These are phyloP conservation scores for Eulemur albifrons DNA, from an alignment of 2,797 vertebrate species.

Conservation along the genomic window DNA sequence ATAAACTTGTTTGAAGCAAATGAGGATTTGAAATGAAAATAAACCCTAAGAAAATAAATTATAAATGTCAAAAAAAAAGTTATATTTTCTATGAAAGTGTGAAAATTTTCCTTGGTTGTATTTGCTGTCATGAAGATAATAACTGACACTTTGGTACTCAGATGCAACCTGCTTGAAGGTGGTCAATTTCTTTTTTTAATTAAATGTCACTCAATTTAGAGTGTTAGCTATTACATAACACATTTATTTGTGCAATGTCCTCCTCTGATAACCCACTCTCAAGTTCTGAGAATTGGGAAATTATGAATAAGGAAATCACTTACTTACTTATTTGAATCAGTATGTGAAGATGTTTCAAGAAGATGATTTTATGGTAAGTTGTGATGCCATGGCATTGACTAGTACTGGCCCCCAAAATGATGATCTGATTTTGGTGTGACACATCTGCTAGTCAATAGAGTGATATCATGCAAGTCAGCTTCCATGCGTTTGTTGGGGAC, in stretches of 20 bases:
- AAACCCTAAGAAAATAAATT: background rate
- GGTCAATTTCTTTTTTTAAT: background rate
- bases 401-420: background rate
- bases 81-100: background rate
- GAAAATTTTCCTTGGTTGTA: background rate
- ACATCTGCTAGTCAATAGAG: background rate
- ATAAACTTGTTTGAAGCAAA: background rate
- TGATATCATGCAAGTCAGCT: fast-evolving
- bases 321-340: background rate
- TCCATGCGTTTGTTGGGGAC: background rate
- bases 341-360: background rate
- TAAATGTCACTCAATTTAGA: background rate
- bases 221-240: background rate
- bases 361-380: background rate
- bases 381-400: fast-evolving
- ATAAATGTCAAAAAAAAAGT: background rate
- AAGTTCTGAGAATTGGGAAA: background rate
- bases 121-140: background rate
- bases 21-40: background rate
- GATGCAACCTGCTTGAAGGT: background rate
- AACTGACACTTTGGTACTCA: background rate
- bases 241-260: background rate
- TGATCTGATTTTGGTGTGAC: too few relatives aligned
- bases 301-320: background rate
- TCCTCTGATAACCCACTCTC: background rate